phyloP scores from a whole-genome alignment of 2,113 vertebrate genomes.

The Carollia perspicillata region DNA sequence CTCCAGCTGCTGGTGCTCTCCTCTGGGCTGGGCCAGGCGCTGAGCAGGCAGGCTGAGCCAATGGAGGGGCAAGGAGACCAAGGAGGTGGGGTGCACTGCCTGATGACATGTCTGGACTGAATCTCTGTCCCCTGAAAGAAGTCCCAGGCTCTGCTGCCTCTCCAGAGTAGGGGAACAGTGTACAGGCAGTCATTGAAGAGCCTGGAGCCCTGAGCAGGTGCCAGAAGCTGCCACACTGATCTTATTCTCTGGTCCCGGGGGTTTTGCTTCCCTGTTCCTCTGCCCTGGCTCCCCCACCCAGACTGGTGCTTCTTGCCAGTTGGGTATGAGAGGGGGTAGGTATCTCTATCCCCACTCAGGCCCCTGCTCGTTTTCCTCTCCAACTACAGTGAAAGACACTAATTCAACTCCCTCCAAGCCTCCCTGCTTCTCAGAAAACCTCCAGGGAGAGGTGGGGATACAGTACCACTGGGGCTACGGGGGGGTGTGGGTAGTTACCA shows the following conservation, averaged over 20 bases:
- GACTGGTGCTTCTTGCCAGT: neutral
- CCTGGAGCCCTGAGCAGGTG: neutral
- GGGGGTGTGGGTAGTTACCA: neutral
- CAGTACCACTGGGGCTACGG: neutral
- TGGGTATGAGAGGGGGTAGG: neutral
- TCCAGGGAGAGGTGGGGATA: neutral
- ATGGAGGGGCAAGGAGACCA: neutral
- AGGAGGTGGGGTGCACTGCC: slow-evolving; percentile 24
- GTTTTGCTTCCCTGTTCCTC: neutral
- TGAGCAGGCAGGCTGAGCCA: neutral
- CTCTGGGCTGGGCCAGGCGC: slow-evolving; percentile 57
- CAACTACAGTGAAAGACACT: neutral
- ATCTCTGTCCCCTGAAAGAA: neutral
- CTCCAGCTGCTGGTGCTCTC: slow-evolving; percentile 54
- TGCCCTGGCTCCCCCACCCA: neutral
- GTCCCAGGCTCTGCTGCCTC: neutral
- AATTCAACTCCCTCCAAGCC: neutral
- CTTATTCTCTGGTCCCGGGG: neutral
- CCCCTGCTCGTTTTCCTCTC: neutral
- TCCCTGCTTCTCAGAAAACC: neutral
- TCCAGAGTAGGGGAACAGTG: neutral
- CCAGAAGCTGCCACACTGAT: no score
- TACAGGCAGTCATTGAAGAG: neutral
- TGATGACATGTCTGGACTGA: neutral
- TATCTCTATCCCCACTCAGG: neutral